A percentile compares a stretch with the other conserved stretches of the same genome.
These are phyloP conservation scores for Morone saxatilis DNA, from an alignment of 2,113 vertebrate species.

Conservation along the genomic window DNA sequence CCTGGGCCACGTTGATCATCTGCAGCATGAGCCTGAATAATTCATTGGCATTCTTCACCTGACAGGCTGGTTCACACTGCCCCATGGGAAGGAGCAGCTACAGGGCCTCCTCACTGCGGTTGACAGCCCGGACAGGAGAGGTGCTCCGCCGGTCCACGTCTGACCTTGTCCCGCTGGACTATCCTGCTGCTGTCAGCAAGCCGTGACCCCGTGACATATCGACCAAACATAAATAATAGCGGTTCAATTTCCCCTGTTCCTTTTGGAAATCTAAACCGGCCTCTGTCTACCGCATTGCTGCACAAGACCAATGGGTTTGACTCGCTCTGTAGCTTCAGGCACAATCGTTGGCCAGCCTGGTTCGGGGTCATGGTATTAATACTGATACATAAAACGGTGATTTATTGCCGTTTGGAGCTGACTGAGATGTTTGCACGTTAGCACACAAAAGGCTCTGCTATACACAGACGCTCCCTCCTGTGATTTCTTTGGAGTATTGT, in stretches of 20 bases:
- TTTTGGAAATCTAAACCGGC: conserved; percentile 62
- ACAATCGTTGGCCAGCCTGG: conserved; percentile 5
- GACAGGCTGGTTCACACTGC: conserved; percentile 62
- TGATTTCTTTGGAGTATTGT: neutral
- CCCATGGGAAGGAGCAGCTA: conserved; percentile 38
- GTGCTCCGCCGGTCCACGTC: conserved; percentile 42
- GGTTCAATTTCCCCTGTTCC: conserved; percentile 54
- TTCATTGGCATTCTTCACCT: conserved; percentile 78
- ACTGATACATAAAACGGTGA: conserved; percentile 23
- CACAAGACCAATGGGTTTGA: conserved; percentile 35
- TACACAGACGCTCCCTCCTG: neutral
- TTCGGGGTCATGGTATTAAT: conserved; percentile 45
- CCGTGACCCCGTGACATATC: conserved; percentile 74
- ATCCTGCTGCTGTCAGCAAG: conserved; percentile 75
- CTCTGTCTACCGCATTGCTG: conserved; percentile 72
- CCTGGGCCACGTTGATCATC: conserved; percentile 57
- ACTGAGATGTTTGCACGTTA: neutral
- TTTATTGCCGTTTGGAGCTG: neutral
- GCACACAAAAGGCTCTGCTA: neutral
- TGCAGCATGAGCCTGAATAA: conserved; percentile 78
- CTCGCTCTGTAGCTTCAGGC: conserved; percentile 4
- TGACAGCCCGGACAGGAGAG: conserved; percentile 33
- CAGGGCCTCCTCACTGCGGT: conserved; percentile 13
- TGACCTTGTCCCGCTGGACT: conserved; percentile 72
- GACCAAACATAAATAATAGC: conserved; percentile 75